A percentile compares a stretch with the other conserved stretches of the same genome.
Evolutionary conservation across 2,113 vertebrate genomes (phyloP).

Genomic region (Gadus chalcogrammus): DNA sequence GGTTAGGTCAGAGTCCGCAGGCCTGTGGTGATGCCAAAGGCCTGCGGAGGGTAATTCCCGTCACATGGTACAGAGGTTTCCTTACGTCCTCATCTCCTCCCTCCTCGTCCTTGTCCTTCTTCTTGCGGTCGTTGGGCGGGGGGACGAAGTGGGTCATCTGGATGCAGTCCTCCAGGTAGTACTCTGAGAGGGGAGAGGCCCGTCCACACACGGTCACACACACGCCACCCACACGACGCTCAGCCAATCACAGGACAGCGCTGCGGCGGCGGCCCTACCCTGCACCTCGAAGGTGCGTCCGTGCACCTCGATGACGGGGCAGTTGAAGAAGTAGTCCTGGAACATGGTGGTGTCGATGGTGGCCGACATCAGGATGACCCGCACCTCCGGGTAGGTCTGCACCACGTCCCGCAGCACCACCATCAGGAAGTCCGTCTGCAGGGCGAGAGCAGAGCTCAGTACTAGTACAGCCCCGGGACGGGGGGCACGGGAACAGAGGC

Average conservation of each 20-base stretch:
- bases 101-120: constrained; percentile 93
- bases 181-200: constrained; percentile 74
- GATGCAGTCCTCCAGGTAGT: constrained; percentile 94
- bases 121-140: constrained; percentile 88
- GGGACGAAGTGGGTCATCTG: constrained; percentile 94
- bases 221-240: no score
- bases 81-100: constrained; percentile 86
- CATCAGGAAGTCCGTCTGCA: constrained; percentile 93
- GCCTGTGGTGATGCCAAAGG: not conserved
- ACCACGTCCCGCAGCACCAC: constrained; percentile 94
- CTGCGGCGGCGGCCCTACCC: constrained; percentile 67
- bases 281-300: constrained; percentile 91
- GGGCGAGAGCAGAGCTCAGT: not conserved
- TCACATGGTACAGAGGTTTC: not conserved
- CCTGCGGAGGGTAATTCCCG: not conserved
- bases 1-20: not conserved
- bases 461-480: not conserved
- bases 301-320: constrained; percentile 89
- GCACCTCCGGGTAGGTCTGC: constrained; percentile 85
- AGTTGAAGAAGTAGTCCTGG: constrained; percentile 91
- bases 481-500: no score
- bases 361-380: constrained; percentile 95
- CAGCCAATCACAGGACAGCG: not conserved
- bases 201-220: not conserved
- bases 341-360: constrained; percentile 98